These are phyloP conservation scores for Netelia virgata DNA, from an alignment of 2,888 invertebrate species.

Conservation along the genomic window DNA sequence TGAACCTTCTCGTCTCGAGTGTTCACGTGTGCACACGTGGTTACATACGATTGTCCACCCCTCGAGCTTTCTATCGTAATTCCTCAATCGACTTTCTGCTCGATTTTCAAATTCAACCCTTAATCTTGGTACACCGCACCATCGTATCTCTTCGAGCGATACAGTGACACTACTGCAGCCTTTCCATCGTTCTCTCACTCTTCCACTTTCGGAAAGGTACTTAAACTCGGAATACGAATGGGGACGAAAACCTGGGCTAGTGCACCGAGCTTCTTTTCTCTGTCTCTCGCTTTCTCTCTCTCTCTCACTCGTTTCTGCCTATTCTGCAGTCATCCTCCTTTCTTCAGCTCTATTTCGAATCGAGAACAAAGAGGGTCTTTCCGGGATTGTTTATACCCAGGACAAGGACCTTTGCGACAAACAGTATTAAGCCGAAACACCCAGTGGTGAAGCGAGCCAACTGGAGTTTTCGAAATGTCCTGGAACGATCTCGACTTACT, in stretches of 20 bases:
- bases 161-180: background rate
- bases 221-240: constrained; percentile 65
- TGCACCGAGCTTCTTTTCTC: constrained; percentile 11
- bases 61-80: constrained; percentile 11
- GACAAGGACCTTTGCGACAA: constrained; percentile 54
- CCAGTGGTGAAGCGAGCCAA: constrained; percentile 3
- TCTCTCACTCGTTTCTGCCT: constrained; percentile 30
- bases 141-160: constrained; percentile 10
- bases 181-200: constrained; percentile 11
- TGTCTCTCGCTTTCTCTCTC: background rate
- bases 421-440: constrained; percentile 65
- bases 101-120: background rate
- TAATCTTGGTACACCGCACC: background rate
- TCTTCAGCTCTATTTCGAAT: constrained; percentile 45
- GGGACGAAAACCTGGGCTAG: constrained; percentile 24
- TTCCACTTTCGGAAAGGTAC: constrained; percentile 50
- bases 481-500: background rate
- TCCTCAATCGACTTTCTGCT: background rate
- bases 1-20: constrained; percentile 68
- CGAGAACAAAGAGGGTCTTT: constrained; percentile 59
- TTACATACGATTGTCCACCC: background rate
- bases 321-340: constrained; percentile 16
- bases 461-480: constrained; percentile 38
- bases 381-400: constrained; percentile 67
- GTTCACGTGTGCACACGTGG: constrained; percentile 68